Evolutionary conservation across 92 coral and sea anemone species (phyloP).

Genomic region (Bergia sp.): DNA sequence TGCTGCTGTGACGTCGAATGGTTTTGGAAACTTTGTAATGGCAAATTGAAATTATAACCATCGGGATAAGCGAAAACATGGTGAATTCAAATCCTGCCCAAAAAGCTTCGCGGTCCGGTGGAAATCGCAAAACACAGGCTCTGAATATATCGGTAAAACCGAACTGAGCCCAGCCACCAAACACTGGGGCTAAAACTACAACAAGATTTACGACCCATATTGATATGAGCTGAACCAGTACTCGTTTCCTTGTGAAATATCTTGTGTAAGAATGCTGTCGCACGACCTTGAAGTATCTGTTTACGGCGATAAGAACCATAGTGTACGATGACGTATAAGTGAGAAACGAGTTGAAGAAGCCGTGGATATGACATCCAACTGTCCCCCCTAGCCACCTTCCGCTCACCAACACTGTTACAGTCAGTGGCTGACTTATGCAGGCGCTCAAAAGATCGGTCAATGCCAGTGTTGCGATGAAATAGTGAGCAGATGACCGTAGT

Average conservation of each 20-base stretch:
- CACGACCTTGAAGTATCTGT: slow-evolving; percentile 26
- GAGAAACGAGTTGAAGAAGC: slow-evolving; percentile 9
- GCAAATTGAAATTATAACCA: slow-evolving; percentile 14
- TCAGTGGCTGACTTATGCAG: slow-evolving; percentile 13
- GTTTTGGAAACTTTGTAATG: slow-evolving; percentile 14
- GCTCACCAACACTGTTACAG: slow-evolving; percentile 11
- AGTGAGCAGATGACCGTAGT: slow-evolving; percentile 12
- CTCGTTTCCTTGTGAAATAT: slow-evolving; percentile 16
- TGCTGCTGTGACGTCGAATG: slow-evolving; percentile 4
- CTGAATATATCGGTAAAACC: slow-evolving; percentile 7
- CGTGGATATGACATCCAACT: slow-evolving; percentile 15
- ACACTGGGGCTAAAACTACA: not conserved
- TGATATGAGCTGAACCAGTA: not conserved
- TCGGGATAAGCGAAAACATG: slow-evolving; percentile 5
- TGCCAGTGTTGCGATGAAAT: slow-evolving; percentile 28
- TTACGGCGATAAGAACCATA: slow-evolving; percentile 25
- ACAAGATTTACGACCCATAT: not conserved
- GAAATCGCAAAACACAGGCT: slow-evolving; percentile 14
- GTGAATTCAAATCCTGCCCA: slow-evolving; percentile 31
- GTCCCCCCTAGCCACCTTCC: not conserved
- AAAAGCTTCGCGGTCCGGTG: not conserved
- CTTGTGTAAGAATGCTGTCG: slow-evolving; percentile 2
- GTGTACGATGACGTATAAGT: slow-evolving; percentile 20
- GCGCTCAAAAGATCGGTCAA: slow-evolving; percentile 34
- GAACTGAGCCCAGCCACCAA: slow-evolving; percentile 13